Evolutionary conservation across 2,888 invertebrate species (phyloP).

Genomic region (Lysandra bellargus): DNA sequence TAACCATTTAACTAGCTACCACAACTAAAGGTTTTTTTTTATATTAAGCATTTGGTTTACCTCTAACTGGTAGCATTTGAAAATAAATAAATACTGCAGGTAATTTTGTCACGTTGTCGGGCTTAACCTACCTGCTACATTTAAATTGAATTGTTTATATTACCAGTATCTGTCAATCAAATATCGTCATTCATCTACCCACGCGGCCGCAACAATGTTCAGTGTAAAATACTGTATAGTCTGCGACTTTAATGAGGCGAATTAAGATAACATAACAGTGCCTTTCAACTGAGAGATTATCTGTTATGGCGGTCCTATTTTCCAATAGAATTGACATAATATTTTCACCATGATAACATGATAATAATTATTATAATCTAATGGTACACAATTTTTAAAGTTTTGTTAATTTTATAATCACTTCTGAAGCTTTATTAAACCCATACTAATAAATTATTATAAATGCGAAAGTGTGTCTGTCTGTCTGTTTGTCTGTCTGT

Average conservation of each 20-base stretch:
- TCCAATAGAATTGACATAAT: background rate
- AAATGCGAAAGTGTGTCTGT: too few relatives aligned
- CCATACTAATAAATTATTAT: too few relatives aligned
- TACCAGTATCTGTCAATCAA: background rate
- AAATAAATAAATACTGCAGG: background rate
- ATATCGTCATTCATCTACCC: constrained; percentile 53
- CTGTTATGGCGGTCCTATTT: constrained; percentile 33
- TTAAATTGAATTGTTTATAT: background rate
- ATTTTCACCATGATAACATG: too few relatives aligned
- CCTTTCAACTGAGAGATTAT: constrained; percentile 56
- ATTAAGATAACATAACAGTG: constrained; percentile 65
- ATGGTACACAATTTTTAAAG: background rate
- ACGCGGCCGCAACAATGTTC: constrained; percentile 61
- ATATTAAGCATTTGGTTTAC: background rate
- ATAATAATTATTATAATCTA: background rate
- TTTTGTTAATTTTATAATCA: too few relatives aligned
- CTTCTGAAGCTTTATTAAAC: too few relatives aligned
- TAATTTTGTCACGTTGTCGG: background rate
- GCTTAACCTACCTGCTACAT: background rate
- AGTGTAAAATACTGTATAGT: constrained; percentile 73
- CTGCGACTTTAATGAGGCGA: constrained; percentile 69
- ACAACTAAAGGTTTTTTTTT: background rate
- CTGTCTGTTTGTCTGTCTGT: too few relatives aligned
- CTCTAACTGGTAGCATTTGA: background rate
- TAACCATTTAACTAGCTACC: background rate